Evolutionary conservation across 2,797 vertebrate species (phyloP), one percentile per base, ranked within the genome.

Genomic region (Gallinago solitaria): DNA sequence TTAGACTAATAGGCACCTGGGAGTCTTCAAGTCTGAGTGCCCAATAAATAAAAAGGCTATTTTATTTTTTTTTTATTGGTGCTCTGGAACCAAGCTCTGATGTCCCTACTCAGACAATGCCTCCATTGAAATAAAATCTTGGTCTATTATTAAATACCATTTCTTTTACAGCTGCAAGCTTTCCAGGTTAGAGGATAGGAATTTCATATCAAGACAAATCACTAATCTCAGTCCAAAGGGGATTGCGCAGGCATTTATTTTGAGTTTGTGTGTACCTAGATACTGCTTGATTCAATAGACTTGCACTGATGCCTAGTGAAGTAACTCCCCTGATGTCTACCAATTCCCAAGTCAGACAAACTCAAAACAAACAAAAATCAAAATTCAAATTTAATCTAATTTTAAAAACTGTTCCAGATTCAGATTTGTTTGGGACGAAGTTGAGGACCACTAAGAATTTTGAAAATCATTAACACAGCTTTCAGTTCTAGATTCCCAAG

Each of bases 1-100:
- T 92, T 96, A 96, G 93, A 96, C 93, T 95, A 96, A 95, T 69
- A 95, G 95, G 94, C 88, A 96, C 92, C 95, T 96, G 95, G 91
- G 93, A 96, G 96, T 69, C 90, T 94, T 97, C 96, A 96, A 95
- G 95, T 90, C 96, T 97, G 93, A 96, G 94, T 89, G 75, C 93
- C 86, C 94, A 95, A 96, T 96, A 97, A 96, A 96, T 96, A 95
- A 97, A 96, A 95, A 94, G 94, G 47, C 28, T 87, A 76, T 91
- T 92, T 93, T 91, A 16, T 93, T 92, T 89, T 82, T 84, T 95
- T 95, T 92, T 96, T 80, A 95, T 89, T 95, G 80, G 88, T 95
- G 83, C 83, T 96, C 88, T 95, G 94, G 81, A 95, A 95, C 57
- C 50, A 54, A 87, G 81, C 81, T 96, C 83, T 94, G 95, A 96